These are phyloP conservation scores for Glaucidium brasilianum DNA, from an alignment of 2,113 vertebrate species.

Conservation along the genomic window DNA sequence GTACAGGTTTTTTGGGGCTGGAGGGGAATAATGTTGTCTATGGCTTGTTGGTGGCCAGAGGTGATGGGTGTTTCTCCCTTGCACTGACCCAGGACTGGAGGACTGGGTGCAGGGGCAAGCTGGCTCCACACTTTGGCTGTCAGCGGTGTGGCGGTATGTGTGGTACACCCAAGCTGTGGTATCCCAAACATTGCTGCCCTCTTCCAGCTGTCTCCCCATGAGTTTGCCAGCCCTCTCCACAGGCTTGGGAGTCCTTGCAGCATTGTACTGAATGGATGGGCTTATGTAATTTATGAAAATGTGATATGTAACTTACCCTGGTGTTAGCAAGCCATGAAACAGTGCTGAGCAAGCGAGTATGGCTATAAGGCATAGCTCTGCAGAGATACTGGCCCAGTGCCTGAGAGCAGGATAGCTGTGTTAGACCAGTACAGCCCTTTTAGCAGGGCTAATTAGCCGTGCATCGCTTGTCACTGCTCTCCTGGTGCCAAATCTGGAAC, in stretches of 20 bases:
- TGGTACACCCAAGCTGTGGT: neutral
- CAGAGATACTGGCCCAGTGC: neutral
- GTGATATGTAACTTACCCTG: neutral
- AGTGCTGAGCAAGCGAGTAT: accelerated
- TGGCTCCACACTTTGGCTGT: neutral
- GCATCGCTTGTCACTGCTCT: neutral
- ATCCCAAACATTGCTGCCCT: neutral
- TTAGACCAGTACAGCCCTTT: neutral
- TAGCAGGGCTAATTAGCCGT: neutral
- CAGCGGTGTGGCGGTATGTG: neutral
- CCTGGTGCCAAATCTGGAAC: neutral
- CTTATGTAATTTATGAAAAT: neutral
- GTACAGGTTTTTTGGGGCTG: neutral
- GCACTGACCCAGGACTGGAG: neutral
- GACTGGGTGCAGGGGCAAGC: neutral
- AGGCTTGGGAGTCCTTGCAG: neutral
- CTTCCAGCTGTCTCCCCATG: neutral
- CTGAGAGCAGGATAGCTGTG: neutral
- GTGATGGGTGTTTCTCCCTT: neutral
- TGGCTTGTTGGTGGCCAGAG: neutral
- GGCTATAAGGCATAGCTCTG: neutral
- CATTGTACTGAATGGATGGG: neutral
- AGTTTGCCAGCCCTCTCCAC: neutral
- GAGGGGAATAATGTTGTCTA: neutral
- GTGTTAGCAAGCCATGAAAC: neutral